Conservation (phyloP, 2,888 invertebrate genomes). For the Phaedon cochleariae region DNA sequence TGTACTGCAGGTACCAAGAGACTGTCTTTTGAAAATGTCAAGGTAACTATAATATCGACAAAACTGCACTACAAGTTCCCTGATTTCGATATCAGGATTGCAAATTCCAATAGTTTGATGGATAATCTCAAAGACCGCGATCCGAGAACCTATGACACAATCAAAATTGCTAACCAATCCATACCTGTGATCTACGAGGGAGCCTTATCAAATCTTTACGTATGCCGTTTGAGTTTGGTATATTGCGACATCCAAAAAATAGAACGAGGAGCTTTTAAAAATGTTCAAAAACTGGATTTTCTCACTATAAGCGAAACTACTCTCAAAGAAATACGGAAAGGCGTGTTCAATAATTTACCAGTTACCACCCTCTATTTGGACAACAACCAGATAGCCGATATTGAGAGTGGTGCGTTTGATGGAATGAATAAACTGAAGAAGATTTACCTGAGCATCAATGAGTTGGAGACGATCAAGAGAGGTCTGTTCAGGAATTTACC, state of each 20-base stretch:
- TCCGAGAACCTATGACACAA: conserved; percentile 18
- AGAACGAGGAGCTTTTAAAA: conserved; percentile 7
- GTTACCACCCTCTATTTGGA: conserved; percentile 11
- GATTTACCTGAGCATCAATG: conserved; percentile 22
- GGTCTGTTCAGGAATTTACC: conserved; percentile 25
- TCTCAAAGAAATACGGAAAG: neutral
- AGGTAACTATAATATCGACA: conserved; percentile 2
- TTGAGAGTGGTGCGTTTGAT: conserved; percentile 25
- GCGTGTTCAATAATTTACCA: conserved; percentile 11
- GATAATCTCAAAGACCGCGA: conserved; percentile 9
- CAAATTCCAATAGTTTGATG: conserved; percentile 19
- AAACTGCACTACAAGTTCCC: neutral
- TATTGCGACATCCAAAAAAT: conserved; percentile 11
- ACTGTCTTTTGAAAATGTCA: conserved; percentile 12
- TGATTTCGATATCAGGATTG: neutral
- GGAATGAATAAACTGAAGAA: conserved; percentile 19
- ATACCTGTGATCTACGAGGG: conserved; percentile 21
- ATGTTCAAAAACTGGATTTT: conserved; percentile 13
- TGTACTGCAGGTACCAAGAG: neutral
- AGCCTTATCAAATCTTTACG: conserved; percentile 7
- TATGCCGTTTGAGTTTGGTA: conserved; percentile 2
- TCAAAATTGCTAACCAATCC: conserved; percentile 23
- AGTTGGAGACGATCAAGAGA: conserved; percentile 6
- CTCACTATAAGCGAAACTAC: conserved; percentile 14
- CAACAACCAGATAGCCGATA: conserved; percentile 14